Percentiles rank a stretch among this genome's conserved stretches.
Evolutionary conservation across 2,888 invertebrate genomes (phyloP).

Genomic region (Monoplex corrugatus): DNA sequence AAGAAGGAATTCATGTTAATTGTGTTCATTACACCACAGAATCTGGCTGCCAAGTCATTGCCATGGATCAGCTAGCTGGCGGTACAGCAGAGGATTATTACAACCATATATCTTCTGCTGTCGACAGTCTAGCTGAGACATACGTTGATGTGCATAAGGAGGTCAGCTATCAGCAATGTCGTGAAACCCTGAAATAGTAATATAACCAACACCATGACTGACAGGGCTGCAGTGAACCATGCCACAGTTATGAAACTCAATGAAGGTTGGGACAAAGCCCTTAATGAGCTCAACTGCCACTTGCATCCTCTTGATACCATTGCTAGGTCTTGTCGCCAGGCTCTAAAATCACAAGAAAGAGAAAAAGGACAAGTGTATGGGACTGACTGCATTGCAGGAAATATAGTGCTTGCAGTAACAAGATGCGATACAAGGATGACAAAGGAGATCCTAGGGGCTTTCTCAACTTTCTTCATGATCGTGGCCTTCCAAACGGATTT

Average conservation of each 20-base stretch:
- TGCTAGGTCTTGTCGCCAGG: conserved; percentile 43
- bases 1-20: conserved; percentile 59
- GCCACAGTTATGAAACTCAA: conserved; percentile 26
- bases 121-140: conserved; percentile 50
- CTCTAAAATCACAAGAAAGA: conserved; percentile 46
- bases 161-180: conserved; percentile 29
- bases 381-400: conserved; percentile 56
- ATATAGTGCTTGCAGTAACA: conserved; percentile 58
- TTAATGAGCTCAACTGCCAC: conserved; percentile 57
- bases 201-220: conserved; percentile 40
- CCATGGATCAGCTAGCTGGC: conserved; percentile 57
- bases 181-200: conserved; percentile 40
- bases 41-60: conserved; percentile 47
- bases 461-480: conserved; percentile 48
- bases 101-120: conserved; percentile 49
- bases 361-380: conserved; percentile 54
- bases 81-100: conserved; percentile 58
- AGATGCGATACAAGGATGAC: conserved; percentile 58
- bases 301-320: conserved; percentile 55
- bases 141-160: conserved; percentile 41
- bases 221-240: conserved; percentile 55
- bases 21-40: conserved; percentile 53
- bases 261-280: conserved; percentile 47
- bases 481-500: conserved; percentile 49
- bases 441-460: conserved; percentile 60